Evolutionary conservation across 2,888 invertebrate species (phyloP).

Genomic region (Eristalis tenax): DNA sequence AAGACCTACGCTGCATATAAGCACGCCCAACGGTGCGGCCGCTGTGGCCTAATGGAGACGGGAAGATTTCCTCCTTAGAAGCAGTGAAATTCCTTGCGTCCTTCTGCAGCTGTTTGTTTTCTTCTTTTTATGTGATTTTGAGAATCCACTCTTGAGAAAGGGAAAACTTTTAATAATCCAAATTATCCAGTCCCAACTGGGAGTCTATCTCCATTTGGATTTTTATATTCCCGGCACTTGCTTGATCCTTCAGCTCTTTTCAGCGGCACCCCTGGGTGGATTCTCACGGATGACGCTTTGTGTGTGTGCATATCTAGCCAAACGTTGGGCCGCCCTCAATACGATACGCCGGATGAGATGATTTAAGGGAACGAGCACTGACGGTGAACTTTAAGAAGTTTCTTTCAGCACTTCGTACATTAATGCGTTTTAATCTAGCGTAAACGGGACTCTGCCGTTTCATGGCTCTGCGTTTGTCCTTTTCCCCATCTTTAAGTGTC

Average conservation of each 20-base stretch:
- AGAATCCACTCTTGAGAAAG: conserved; percentile 31
- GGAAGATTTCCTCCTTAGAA: not conserved
- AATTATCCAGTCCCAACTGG: conserved; percentile 42
- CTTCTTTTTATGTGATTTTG: conserved; percentile 12
- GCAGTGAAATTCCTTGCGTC: not conserved
- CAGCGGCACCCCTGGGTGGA: not conserved
- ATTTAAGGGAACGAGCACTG: not conserved
- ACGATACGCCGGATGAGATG: not conserved
- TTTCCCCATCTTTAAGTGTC: not conserved
- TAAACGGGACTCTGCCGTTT: conserved; percentile 43
- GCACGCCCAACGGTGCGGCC: not conserved
- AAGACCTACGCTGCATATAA: conserved; percentile 50
- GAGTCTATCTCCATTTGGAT: conserved; percentile 27
- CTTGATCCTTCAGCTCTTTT: not conserved
- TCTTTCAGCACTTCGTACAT: conserved; percentile 58
- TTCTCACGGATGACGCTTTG: conserved; percentile 17
- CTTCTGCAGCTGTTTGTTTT: not conserved
- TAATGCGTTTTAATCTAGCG: conserved; percentile 67
- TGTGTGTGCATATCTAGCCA: not conserved
- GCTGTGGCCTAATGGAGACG: conserved; percentile 32
- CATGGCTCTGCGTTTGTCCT: not conserved
- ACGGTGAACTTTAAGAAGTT: conserved; percentile 58
- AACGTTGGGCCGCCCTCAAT: not conserved
- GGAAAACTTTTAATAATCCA: conserved; percentile 61
- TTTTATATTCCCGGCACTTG: conserved; percentile 45